Conservation (phyloP, 2,888 invertebrate species). For the Leucania comma region DNA sequence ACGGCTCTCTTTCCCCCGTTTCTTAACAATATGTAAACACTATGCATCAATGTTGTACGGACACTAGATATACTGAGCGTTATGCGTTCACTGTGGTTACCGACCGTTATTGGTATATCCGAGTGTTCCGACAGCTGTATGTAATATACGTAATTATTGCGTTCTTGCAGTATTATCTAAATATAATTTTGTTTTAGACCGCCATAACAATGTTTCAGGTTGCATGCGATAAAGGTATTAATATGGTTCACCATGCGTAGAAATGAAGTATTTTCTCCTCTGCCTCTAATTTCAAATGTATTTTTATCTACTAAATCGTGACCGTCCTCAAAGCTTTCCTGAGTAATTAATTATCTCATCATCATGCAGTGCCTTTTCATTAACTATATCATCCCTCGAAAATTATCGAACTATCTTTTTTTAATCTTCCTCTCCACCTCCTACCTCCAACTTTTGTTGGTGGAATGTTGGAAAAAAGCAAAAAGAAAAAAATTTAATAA, state of each 20-base stretch:
- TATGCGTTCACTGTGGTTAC: slow-evolving; percentile 10
- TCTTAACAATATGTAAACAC: slow-evolving; percentile 44
- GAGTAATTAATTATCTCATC: neutral
- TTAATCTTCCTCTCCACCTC: too few species aligned
- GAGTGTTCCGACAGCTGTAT: slow-evolving; percentile 31
- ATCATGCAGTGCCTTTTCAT: neutral
- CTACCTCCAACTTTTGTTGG: too few species aligned
- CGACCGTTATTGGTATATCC: slow-evolving; percentile 19
- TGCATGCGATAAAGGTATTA: slow-evolving; percentile 7
- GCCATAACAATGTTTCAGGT: slow-evolving; percentile 38
- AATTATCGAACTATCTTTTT: too few species aligned
- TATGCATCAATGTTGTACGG: slow-evolving; percentile 33
- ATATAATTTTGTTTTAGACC: slow-evolving; percentile 26
- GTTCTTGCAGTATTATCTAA: slow-evolving; percentile 22
- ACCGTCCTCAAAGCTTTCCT: neutral
- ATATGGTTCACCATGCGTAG: too few species aligned
- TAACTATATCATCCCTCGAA: too few species aligned
- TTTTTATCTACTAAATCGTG: neutral
- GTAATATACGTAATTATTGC: slow-evolving; percentile 50
- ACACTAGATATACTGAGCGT: slow-evolving; percentile 24
- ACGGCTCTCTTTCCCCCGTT: slow-evolving; percentile 35
- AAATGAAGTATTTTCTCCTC: too few species aligned
- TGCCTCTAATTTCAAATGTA: neutral
- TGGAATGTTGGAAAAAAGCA: too few species aligned
- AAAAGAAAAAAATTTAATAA: too few species aligned